Evolutionary conservation across 2,113 vertebrate genomes (phyloP), one percentile per base, ranked within the genome.

Genomic region (Ciconia boyciana): DNA sequence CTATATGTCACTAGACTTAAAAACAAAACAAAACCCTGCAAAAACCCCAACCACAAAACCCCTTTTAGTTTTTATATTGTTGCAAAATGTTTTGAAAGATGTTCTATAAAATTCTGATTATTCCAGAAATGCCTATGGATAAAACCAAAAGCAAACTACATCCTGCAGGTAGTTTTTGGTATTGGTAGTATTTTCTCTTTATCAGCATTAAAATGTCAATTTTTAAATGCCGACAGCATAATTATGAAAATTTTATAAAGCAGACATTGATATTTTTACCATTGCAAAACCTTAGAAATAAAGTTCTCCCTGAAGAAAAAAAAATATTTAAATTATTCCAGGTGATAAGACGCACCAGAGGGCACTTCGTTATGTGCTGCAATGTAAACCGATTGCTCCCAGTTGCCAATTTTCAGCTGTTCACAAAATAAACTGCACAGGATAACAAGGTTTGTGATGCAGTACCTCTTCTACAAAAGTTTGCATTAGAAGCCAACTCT

Each of bases 391-490:
- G 16, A n/a, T 9, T 3, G 34, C 74, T 54, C 13, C 2, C 21
- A 19, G 29, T 1, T 26, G 39, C 11, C 16, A 11, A 11, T 28
- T 29, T 65, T 18, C 41, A 66, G 17, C 64, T 17, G 8, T 8
- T 66, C 62, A 24, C 62, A 29, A 41, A 32, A 19, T 4, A 16
- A n/a, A 75, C 1, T 3, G 10, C 34, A 6, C 28, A 16, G 52
- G 82, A 12, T 10, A 39, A 8, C 1, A n/a, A 48, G 4, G 4
- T 16, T 9, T 19, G 68, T 3, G 5, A 14, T 1, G 49, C 36
- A 39, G 32, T 2, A 62, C n/a, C 44, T 13, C 44, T 34, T 22
- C 1, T 16, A 2, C 6, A 22, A 5, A 41, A 17, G 12, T 1
- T 3, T 54, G 43, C 14, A 10, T 18, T 3, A 54, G 29, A 32